Conservation (phyloP, 2,888 invertebrate species). For the Erpobdella octoculata region DNA sequence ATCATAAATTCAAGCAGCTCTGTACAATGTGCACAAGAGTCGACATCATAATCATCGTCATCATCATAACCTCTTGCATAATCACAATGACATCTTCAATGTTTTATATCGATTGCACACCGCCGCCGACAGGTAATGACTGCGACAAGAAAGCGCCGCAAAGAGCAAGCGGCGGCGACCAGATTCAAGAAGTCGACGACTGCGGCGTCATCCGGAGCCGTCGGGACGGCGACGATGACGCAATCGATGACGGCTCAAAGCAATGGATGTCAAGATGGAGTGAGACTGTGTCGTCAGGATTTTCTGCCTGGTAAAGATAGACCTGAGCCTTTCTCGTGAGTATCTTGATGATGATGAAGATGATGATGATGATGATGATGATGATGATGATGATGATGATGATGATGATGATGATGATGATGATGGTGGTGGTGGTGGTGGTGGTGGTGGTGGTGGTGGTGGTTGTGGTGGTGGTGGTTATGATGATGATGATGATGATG, state of each 20-base stretch:
- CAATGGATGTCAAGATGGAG: neutral
- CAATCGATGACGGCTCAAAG: neutral
- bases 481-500: neutral
- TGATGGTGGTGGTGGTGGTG: neutral
- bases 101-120: no score
- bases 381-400: conserved; percentile 8
- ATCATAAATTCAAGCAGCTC: no score
- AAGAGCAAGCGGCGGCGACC: no score
- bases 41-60: no score
- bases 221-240: neutral
- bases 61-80: no score
- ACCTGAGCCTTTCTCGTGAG: neutral
- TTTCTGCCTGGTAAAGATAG: neutral
- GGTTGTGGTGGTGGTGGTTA: neutral
- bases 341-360: conserved; percentile 1
- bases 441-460: neutral
- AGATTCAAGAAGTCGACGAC: no score
- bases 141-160: no score
- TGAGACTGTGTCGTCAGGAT: neutral
- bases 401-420: neutral
- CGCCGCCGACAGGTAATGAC: no score
- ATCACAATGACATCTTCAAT: no score
- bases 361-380: conserved; percentile 11
- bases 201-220: no score
- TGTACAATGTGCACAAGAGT: no score